A percentile compares a stretch with the other conserved stretches of the same genome.
Evolutionary conservation across 2,888 invertebrate species (phyloP).

Genomic region (Agrotis puta): DNA sequence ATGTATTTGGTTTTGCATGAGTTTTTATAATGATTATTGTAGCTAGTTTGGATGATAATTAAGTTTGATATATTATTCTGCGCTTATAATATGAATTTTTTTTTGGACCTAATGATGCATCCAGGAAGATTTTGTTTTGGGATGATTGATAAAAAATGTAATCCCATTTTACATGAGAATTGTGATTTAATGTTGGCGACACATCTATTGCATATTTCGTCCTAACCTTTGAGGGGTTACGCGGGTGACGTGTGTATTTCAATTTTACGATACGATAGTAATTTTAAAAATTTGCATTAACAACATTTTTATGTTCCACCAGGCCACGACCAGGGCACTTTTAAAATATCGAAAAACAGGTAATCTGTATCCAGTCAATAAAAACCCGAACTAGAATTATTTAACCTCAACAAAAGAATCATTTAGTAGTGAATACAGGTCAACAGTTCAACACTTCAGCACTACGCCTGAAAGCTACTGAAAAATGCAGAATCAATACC

Average conservation of each 20-base stretch:
- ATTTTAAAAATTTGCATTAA: too few relatives aligned
- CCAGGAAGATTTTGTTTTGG: neutral
- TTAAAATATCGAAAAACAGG: neutral
- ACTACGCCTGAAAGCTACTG: constrained; percentile 11
- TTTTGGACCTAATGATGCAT: neutral
- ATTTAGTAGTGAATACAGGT: constrained; percentile 33
- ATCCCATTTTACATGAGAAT: neutral
- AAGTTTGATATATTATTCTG: constrained; percentile 38
- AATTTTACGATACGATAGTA: too few relatives aligned
- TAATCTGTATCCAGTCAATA: neutral
- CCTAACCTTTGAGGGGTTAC: neutral
- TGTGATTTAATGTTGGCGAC: too few relatives aligned
- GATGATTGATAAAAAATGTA: neutral
- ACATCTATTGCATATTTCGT: neutral
- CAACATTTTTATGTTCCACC: too few relatives aligned
- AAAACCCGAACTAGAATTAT: neutral
- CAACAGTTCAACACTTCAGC: constrained; percentile 32
- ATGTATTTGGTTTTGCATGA: constrained; percentile 64
- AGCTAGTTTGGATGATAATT: constrained; percentile 31
- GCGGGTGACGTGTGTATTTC: neutral
- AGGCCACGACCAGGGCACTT: too few relatives aligned
- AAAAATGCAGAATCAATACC: constrained; percentile 46
- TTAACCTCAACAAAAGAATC: constrained; percentile 20
- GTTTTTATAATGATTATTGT: constrained; percentile 45
- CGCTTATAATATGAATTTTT: neutral